Base-by-base conservation (phyloP, 2,888 invertebrate genomes). In the Enchytraeus crypticus region DNA sequence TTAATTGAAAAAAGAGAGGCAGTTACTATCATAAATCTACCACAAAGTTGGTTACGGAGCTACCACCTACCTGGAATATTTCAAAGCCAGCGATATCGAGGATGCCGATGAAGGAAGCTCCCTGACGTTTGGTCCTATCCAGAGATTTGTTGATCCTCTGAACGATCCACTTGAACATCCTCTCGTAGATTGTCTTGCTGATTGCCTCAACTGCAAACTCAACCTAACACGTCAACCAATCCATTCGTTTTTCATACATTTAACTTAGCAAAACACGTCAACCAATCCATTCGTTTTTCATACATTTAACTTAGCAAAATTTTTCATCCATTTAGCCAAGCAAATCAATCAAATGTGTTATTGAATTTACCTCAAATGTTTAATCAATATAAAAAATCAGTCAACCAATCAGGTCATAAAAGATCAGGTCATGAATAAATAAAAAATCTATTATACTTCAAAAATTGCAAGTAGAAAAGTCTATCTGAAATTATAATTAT, bases 51-150 rank as follows among this genome's bases (percentile, higher is more conserved):
- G 43, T 38, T 38, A 14, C n/a, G n/a, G n/a, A n/a, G n/a, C n/a
- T n/a, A n/a, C 21, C 29, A 29, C 67, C 69, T 72, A 83, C 83
- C 74, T 95, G 93, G 81, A 97, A 97, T 73, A 97, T 97, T 84
- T 97, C 97, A 77, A 95, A 98, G 74, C 98, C 98, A 68, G 98
- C 98, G n/a, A n/a, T n/a, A n/a, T n/a, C n/a, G n/a, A n/a, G n/a
- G n/a, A n/a, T n/a, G n/a, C n/a, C n/a, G n/a, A 86, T 98, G 79
- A 99, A 99, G 56, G 95, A 95, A 30, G 97, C 96, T 49, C 98
- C 97, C 80, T 98, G 97, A 59, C 98, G 84, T 81, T 97, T 96
- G 51, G 97, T 97, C 67, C 98, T 85, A 77, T 98, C 98, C 66
- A 99, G 82, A 0, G 95, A 96, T 63, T 92, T 85, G 82, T 99